A percentile compares a stretch with the other conserved stretches of the same genome.
Conservation (phyloP, 2,888 invertebrate genomes). For the Zygaena filipendulae region DNA sequence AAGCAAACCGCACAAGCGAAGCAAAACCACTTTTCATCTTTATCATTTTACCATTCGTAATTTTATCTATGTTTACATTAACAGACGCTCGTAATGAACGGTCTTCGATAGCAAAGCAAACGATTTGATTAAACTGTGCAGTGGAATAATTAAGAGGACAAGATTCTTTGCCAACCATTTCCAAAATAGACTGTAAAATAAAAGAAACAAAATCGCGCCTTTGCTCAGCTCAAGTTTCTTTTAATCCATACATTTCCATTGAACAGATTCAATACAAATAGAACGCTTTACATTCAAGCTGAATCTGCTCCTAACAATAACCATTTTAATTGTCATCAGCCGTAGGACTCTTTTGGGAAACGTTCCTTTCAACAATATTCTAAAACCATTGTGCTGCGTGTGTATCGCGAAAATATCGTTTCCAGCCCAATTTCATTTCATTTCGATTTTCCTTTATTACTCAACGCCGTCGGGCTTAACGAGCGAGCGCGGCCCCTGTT, state of each 20-base stretch:
- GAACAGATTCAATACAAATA: slow-evolving; percentile 48
- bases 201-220: slow-evolving; percentile 40
- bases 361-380: slow-evolving; percentile 48
- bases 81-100: no score
- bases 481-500: slow-evolving; percentile 60
- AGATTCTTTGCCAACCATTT: no score
- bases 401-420: slow-evolving; percentile 61
- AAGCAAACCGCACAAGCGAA: slow-evolving; percentile 10
- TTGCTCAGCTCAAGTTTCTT: slow-evolving; percentile 38
- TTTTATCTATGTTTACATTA: no score
- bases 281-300: slow-evolving; percentile 34
- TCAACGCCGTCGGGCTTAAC: slow-evolving; percentile 64
- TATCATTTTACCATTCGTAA: no score
- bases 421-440: slow-evolving; percentile 66
- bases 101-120: no score
- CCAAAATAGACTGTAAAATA: no score
- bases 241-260: slow-evolving; percentile 48
- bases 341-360: slow-evolving; percentile 41
- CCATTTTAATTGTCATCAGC: slow-evolving; percentile 57
- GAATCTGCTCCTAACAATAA: slow-evolving; percentile 46
- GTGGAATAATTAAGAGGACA: no score
- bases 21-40: slow-evolving; percentile 29
- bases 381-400: slow-evolving; percentile 53
- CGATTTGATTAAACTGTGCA: no score
- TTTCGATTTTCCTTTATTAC: slow-evolving; percentile 70